Evolutionary conservation across 2,797 vertebrate genomes (phyloP).

Genomic region (Todus mexicanus): DNA sequence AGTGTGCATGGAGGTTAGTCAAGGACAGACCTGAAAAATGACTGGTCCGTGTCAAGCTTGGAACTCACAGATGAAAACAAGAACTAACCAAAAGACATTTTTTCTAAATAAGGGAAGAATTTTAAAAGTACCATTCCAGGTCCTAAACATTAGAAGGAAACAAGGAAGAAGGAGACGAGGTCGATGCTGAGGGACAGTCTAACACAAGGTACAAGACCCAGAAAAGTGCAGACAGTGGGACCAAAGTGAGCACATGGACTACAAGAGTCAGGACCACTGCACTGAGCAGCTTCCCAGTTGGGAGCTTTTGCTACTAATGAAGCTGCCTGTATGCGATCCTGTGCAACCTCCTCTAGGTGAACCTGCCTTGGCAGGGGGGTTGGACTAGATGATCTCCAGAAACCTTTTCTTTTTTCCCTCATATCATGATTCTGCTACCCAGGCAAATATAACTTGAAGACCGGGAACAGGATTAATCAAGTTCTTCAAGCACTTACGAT

Average conservation of each 20-base stretch:
- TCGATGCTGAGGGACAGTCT: background rate
- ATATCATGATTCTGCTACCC: too few relatives aligned
- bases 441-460: background rate
- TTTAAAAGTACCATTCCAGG: background rate
- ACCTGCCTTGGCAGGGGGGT: too few relatives aligned
- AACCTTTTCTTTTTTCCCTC: too few relatives aligned
- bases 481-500: background rate
- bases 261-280: fast-evolving
- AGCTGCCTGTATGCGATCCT: too few relatives aligned
- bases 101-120: background rate
- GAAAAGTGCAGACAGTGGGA: background rate
- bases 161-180: background rate
- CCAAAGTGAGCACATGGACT: fast-evolving
- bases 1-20: background rate
- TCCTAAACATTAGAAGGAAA: background rate
- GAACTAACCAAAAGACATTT: background rate
- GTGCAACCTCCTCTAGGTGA: too few relatives aligned
- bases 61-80: background rate
- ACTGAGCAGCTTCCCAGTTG: fast-evolving
- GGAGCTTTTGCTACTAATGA: background rate
- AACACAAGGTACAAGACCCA: background rate
- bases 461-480: background rate
- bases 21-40: background rate
- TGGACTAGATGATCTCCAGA: too few relatives aligned
- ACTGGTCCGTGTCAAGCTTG: background rate